Evolutionary conservation across 1,140 invertebrate genomes (phyloP), one percentile per base, ranked within the genome.

Genomic region (Thalassaphorura encarpata): DNA sequence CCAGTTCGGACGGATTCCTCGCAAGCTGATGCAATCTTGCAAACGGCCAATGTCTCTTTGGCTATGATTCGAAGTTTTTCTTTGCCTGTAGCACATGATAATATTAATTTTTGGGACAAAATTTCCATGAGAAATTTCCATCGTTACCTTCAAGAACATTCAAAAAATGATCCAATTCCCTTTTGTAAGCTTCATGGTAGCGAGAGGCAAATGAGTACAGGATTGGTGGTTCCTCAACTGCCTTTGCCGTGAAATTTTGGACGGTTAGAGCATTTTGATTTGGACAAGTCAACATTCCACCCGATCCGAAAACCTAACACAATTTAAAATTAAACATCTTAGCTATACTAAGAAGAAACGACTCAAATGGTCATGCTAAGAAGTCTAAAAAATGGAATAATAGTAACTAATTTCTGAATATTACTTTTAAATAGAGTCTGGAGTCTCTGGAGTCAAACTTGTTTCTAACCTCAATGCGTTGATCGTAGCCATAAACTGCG

Each of bases 401-500:
- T n/a, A n/a, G n/a, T n/a, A n/a, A n/a, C n/a, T n/a, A n/a, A n/a
- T n/a, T n/a, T n/a, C n/a, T n/a, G n/a, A n/a, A n/a, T n/a, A n/a
- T n/a, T n/a, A n/a, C n/a, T n/a, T n/a, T n/a, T n/a, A n/a, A n/a
- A n/a, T n/a, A n/a, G n/a, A n/a, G n/a, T n/a, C n/a, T n/a, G n/a
- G n/a, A n/a, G n/a, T n/a, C n/a, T n/a, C n/a, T n/a, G n/a, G n/a
- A n/a, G n/a, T n/a, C n/a, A n/a, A n/a, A n/a, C n/a, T n/a, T n/a
- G n/a, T n/a, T n/a, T n/a, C n/a, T n/a, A n/a, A 81, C 69, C 85
- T 36, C 83, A 0, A 83, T 62, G 54, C 83, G 73, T 66, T 85
- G 83, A 59, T 85, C 83, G 57, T 85, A 85, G 1, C 83, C 83
- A 58, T 80, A 83, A 2, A 66, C 64, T 16, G 78, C 76, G 66